Conservation (phyloP, 2,113 vertebrate species). For the Eptatretus burgeri region DNA sequence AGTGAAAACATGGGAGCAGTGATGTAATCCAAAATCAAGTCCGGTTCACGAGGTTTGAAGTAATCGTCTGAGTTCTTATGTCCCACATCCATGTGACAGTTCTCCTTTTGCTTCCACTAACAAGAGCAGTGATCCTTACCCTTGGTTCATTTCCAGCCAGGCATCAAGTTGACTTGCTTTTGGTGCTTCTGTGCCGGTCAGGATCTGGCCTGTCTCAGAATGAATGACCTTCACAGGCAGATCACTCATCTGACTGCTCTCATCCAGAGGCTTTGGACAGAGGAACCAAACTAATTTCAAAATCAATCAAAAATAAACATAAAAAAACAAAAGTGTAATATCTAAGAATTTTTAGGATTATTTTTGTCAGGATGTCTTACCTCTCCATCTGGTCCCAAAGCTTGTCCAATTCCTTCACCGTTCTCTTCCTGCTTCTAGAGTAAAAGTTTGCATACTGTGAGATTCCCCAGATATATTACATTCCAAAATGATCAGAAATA, state of each 20-base stretch:
- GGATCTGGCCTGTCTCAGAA: constrained; percentile 71
- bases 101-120: too few relatives aligned
- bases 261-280: constrained; percentile 43
- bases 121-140: constrained; percentile 20
- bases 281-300: too few relatives aligned
- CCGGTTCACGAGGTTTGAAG: too few relatives aligned
- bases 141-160: constrained; percentile 96
- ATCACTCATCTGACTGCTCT: constrained; percentile 96
- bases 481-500: too few relatives aligned
- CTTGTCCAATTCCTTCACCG: constrained; percentile 40
- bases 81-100: too few relatives aligned
- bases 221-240: constrained; percentile 92
- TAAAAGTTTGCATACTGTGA: constrained; percentile 9
- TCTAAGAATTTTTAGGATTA: too few relatives aligned
- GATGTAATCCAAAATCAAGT: too few relatives aligned
- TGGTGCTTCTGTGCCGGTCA: constrained; percentile 73
- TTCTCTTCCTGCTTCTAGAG: constrained; percentile 52
- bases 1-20: too few relatives aligned
- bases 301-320: too few relatives aligned
- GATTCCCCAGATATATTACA: too few relatives aligned
- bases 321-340: too few relatives aligned
- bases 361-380: constrained; percentile 18
- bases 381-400: constrained; percentile 75
- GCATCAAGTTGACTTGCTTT: constrained; percentile 91
- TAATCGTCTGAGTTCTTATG: too few relatives aligned